phyloP scores from a whole-genome alignment of 1,140 invertebrate species.

The Polypedilum pembai region DNA sequence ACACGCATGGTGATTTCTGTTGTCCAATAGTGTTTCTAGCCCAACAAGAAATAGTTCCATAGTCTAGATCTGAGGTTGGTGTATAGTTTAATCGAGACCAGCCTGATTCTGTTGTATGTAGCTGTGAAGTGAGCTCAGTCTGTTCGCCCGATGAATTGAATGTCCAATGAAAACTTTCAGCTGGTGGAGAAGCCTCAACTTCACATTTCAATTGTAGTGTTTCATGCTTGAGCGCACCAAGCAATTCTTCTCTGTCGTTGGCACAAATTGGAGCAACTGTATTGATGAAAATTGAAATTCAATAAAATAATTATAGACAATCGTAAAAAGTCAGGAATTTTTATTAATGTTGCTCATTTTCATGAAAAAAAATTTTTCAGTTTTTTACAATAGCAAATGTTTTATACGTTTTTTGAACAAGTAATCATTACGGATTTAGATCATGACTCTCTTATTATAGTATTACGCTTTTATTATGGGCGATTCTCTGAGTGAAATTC shows the following conservation, averaged over 20 bases:
- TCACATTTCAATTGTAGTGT: conserved; percentile 72
- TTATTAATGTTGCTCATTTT: too few relatives aligned
- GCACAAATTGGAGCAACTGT: conserved; percentile 74
- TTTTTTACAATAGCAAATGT: too few relatives aligned
- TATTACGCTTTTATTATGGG: too few relatives aligned
- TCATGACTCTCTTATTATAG: too few relatives aligned
- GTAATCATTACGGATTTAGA: too few relatives aligned
- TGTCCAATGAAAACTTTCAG: conserved; percentile 76
- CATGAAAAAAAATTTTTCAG: too few relatives aligned
- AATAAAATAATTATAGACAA: too few relatives aligned
- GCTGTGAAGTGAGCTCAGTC: conserved; percentile 60
- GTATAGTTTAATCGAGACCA: conserved; percentile 76
- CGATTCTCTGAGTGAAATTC: too few relatives aligned
- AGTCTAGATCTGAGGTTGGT: conserved; percentile 76
- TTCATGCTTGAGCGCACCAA: conserved; percentile 77
- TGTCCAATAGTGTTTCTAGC: conserved; percentile 71
- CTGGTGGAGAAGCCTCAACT: conserved; percentile 75
- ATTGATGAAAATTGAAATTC: not conserved
- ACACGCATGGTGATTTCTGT: conserved; percentile 76
- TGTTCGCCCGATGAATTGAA: conserved; percentile 82
- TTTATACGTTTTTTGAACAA: too few relatives aligned
- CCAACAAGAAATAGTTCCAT: conserved; percentile 79
- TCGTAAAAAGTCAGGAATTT: too few relatives aligned
- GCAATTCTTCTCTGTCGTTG: conserved; percentile 63
- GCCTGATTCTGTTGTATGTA: conserved; percentile 52